Evolutionary conservation across 2,888 invertebrate genomes (phyloP), one percentile per base, ranked within the genome.

Genomic region (Lithophane semibrunnea): DNA sequence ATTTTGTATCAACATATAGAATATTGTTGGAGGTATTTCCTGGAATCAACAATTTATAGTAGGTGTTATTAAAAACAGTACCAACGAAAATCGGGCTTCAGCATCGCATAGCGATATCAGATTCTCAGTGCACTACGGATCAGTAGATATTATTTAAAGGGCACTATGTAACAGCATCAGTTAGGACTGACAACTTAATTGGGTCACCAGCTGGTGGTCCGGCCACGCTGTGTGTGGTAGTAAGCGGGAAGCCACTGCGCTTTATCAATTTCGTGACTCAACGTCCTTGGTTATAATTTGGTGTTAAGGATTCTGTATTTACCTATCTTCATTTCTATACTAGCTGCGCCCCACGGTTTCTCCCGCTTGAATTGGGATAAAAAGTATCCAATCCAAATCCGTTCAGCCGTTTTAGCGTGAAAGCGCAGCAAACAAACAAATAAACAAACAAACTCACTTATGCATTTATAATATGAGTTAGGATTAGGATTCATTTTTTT

Each of bases 171-270:
- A 61, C 69, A 72, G 56, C 49, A 63, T 84, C 75, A 82, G 80
- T 80, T 78, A 74, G 66, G 29, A 76, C 79, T 77, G 81, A 87
- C 83, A 85, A 73, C 76, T 87, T 86, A 85, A 86, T 86, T 86
- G 75, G 80, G 77, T 85, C 76, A 56, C 73, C 75, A 81, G 68
- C 85, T 73, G 80, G 69, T 37, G 2, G 63, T 49, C 49, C 60
- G 13, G 21, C 56, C 60, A 49, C 29, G 24, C 74, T 73, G 80
- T 85, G 70, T 82, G 73, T 79, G 69, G 44, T 75, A 56, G 3
- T 56, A 60, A 29, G 56, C 49, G 49, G 47, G 58, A 24, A 79
- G 77, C 72, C 69, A 74, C 68, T 69, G 71, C 54, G 24, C 63
- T 83, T 84, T 73, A 83, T 77, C 68, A 70, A 77, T 52, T 83